Conservation (phyloP, 2,888 invertebrate species). For the Drosophila nr. perissopoda region DNA sequence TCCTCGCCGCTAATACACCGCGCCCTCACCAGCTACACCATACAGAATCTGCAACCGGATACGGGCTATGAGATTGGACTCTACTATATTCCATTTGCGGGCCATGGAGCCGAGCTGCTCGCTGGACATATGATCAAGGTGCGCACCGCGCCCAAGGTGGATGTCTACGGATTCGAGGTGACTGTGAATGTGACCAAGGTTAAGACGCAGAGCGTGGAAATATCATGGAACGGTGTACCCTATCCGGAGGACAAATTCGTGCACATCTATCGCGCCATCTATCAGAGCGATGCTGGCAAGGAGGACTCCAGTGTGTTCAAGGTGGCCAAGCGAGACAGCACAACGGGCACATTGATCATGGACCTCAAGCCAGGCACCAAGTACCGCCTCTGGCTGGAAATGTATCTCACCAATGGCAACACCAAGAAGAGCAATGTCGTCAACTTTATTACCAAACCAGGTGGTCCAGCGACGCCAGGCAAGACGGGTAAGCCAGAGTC, state of each 20-base stretch:
- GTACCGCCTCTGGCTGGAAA: constrained; percentile 94
- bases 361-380: constrained; percentile 91
- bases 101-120: constrained; percentile 91
- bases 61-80: constrained; percentile 93
- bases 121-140: constrained; percentile 90
- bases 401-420: constrained; percentile 95
- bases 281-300: constrained; percentile 90
- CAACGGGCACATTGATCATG: constrained; percentile 88
- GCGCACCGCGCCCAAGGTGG: constrained; percentile 88
- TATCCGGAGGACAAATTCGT: constrained; percentile 95
- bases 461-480: constrained; percentile 86
- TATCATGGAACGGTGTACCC: constrained; percentile 94
- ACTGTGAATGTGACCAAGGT: constrained; percentile 90
- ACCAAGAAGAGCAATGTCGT: constrained; percentile 95
- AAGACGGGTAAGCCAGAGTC: constrained; percentile 81
- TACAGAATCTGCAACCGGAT: constrained; percentile 91
- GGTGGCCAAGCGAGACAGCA: constrained; percentile 90
- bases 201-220: constrained; percentile 91
- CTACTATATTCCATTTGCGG: constrained; percentile 92
- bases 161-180: constrained; percentile 94
- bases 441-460: constrained; percentile 93
- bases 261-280: constrained; percentile 94
- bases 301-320: constrained; percentile 91
- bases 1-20: constrained; percentile 94
- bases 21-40: constrained; percentile 91